Evolutionary conservation across 2,113 vertebrate genomes (phyloP).

Genomic region (Picathartes gymnocephalus): DNA sequence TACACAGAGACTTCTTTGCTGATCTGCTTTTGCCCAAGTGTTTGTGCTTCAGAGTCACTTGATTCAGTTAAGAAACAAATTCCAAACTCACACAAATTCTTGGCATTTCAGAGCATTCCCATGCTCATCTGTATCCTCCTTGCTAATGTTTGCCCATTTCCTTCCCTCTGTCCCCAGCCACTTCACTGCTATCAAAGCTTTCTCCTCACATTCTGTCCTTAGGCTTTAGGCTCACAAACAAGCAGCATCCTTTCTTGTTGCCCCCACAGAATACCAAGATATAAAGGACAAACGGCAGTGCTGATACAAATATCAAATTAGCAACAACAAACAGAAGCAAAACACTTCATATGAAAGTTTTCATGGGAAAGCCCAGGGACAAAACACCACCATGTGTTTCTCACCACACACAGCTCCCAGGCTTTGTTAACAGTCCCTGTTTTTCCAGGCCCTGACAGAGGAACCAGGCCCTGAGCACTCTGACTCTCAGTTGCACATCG

Average conservation of each 20-base stretch:
- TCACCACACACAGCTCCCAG: not conserved
- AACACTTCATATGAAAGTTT: not conserved
- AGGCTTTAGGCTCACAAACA: not conserved
- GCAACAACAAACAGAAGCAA: not conserved
- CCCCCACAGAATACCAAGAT: not conserved
- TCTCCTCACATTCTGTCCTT: not conserved
- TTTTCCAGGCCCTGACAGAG: not conserved
- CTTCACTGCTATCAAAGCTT: not conserved
- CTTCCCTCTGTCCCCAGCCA: not conserved
- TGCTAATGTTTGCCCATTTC: not conserved
- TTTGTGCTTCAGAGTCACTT: not conserved
- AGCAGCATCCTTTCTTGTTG: not conserved
- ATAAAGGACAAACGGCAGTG: not conserved
- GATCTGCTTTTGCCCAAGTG: not conserved
- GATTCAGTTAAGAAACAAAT: not conserved
- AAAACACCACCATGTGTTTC: not conserved
- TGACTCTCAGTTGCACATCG: fast-evolving
- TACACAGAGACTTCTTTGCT: not conserved
- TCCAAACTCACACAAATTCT: not conserved
- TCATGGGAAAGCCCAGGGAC: not conserved
- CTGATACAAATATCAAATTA: not conserved
- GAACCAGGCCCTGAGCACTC: not conserved
- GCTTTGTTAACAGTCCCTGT: not conserved
- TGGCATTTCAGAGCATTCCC: not conserved
- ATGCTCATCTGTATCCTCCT: not conserved